Evolutionary conservation across 2,888 invertebrate species (phyloP), one percentile per base, ranked within the genome.

Genomic region (Cenopis cana): DNA sequence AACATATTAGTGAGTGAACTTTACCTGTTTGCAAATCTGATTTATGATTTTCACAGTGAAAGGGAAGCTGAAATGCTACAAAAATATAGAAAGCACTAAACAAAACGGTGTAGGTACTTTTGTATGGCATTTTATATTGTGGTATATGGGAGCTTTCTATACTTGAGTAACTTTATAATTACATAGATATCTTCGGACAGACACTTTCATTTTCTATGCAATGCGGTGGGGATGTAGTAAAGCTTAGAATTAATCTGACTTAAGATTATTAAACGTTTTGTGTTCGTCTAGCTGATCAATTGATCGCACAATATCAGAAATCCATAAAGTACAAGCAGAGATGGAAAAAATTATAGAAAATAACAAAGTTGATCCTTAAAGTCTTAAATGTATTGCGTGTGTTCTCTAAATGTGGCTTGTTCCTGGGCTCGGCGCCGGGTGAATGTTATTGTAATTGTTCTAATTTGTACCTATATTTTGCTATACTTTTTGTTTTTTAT

Each of bases 51-150:
- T 41, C n/a, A 14, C 11, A 6, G 17, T 36, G 8, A 20, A 18
- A n/a, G 14, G 12, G n/a, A 14, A n/a, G 10, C 20, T 24, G 29
- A 17, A 59, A 36, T 36, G 14, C 18, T 59, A 64, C 41, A n/a
- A 52, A 33, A 57, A 61, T 68, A 61, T 67, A 66, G 60, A 70
- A 67, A 61, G 57, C 67, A 17, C 65, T 64, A 49, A 41, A 46
- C 59, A 69, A 52, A 41, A 64, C 29, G 57, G 52, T 57, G 64
- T 69, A 65, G 56, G 41, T 65, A 69, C 69, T 69, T 69, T 69
- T 69, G 69, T 69, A 69, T 69, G 64, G 64, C 64, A 69, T 69
- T 69, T 69, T 69, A 69, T 69, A 69, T 69, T 69, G 61, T 36
- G 59, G 64, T 69, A 54, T 65, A 57, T 50, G 41, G 38, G 18